Evolutionary conservation across 2,888 invertebrate species (phyloP).

Genomic region (Noctuana brunneofusca): DNA sequence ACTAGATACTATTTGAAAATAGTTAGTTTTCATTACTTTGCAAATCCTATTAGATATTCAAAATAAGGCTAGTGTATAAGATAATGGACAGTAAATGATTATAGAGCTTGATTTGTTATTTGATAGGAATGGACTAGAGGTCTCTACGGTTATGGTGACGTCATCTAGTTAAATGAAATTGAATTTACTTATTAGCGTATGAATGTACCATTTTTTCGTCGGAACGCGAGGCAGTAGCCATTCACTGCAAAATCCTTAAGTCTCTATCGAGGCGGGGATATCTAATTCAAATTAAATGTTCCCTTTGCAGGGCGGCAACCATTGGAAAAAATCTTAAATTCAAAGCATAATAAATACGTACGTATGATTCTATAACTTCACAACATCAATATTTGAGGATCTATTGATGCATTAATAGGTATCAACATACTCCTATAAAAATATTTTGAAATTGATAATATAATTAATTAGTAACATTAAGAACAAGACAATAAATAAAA

Average conservation of each 20-base stretch:
- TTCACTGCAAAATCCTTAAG: slow-evolving; percentile 68
- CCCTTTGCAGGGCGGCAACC: slow-evolving; percentile 68
- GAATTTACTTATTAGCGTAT: slow-evolving; percentile 52
- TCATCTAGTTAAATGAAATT: slow-evolving; percentile 50
- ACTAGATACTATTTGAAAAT: slow-evolving; percentile 9
- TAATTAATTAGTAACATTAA: slow-evolving; percentile 57
- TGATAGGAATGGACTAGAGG: slow-evolving; percentile 19
- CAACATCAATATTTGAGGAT: slow-evolving; percentile 79
- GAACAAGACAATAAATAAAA: slow-evolving; percentile 79
- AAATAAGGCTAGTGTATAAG: slow-evolving; percentile 51
- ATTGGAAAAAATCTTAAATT: slow-evolving; percentile 63
- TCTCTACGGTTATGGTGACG: slow-evolving; percentile 43
- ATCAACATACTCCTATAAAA: slow-evolving; percentile 71
- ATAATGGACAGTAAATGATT: slow-evolving; percentile 54
- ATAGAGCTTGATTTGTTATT: slow-evolving; percentile 46
- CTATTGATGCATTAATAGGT: slow-evolving; percentile 77
- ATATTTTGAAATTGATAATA: slow-evolving; percentile 51
- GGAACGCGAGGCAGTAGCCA: slow-evolving; percentile 66
- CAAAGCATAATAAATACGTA: slow-evolving; percentile 58
- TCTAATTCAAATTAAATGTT: slow-evolving; percentile 69
- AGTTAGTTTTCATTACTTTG: slow-evolving; percentile 23
- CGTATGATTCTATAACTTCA: slow-evolving; percentile 67
- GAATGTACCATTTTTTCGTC: slow-evolving; percentile 67
- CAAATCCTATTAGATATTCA: slow-evolving; percentile 51
- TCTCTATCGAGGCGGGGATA: slow-evolving; percentile 75